Base-by-base conservation (phyloP, 1,140 invertebrate species). In the Papilio dardanus region DNA sequence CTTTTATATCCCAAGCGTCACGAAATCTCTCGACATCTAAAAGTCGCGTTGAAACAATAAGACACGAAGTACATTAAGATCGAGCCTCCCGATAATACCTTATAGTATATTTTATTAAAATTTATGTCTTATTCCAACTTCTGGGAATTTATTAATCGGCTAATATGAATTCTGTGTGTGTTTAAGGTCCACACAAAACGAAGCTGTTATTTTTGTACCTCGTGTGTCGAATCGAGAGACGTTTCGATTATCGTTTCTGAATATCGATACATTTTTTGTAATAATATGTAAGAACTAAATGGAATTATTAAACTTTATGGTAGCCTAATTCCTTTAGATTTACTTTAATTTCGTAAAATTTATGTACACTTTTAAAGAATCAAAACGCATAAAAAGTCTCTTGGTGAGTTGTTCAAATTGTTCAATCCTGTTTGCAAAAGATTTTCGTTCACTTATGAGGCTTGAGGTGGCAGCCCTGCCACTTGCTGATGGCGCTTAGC, bases 111-210 rank as follows among this genome's bases (percentile, higher is more conserved):
- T 88, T 91, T 91, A 89, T 88, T 83, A 84, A 87, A 92, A 92
- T 92, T 92, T 92, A 92, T 92, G 91, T 92, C 88, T 92, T 91
- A 92, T 90, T 92, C 80, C 81, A 77, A 80, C 71, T 92, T 92
- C 91, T 83, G 74, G 74, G 91, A 91, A 92, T 90, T 91, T 91
- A 92, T 92, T 90, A 91, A 92, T 92, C 88, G 88, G 81, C 84
- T 90, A 92, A 91, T 92, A 91, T 91, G 89, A 89, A 92, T 92
- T 91, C 90, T 78, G 86, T 84, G 81, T 77, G 83, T 86, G 90
- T 88, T 88, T 85, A 76, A 74, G 76, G 68, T 79, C 76, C 77
- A 83, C 71, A n/a, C 83, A 80, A 79, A 81, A 80, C 78, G 78
- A 84, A 88, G 83, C 77, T 86, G 86, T 87, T 87, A 83, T 86